These are phyloP conservation scores for Rafetus swinhoei DNA, from an alignment of 2,113 vertebrate genomes.

Conservation along the genomic window DNA sequence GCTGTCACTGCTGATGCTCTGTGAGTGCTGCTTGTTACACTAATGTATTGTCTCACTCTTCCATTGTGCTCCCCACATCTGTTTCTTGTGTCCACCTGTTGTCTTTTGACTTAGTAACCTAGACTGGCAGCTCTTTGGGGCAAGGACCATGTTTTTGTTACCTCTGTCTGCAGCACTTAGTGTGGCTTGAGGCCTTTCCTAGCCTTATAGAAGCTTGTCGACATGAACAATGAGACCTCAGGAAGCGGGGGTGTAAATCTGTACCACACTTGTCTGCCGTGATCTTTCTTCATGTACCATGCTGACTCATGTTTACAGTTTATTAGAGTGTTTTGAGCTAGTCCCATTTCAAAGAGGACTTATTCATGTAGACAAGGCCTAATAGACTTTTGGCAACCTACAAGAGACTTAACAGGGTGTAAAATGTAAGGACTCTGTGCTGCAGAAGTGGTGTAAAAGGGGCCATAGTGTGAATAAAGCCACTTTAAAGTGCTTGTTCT, in stretches of 20 bases:
- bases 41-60: constrained; percentile 16
- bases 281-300: too few species aligned
- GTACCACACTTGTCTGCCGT: too few species aligned
- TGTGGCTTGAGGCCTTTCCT: too few species aligned
- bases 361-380: neutral
- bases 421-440: neutral
- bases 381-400: neutral
- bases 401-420: neutral
- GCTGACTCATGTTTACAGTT: too few species aligned
- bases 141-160: neutral
- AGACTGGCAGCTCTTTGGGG: neutral
- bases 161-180: neutral
- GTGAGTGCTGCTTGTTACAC: neutral
- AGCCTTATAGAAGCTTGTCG: too few species aligned
- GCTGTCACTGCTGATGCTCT: neutral
- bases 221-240: too few species aligned
- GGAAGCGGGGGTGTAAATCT: too few species aligned
- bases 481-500: neutral
- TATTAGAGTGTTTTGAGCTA: neutral
- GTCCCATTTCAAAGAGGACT: neutral
- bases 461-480: neutral
- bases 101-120: neutral
- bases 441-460: neutral
- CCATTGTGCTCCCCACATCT: neutral
- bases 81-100: constrained; percentile 33